Evolutionary conservation across 2,888 invertebrate genomes (phyloP).

Genomic region (Netelia melanura): DNA sequence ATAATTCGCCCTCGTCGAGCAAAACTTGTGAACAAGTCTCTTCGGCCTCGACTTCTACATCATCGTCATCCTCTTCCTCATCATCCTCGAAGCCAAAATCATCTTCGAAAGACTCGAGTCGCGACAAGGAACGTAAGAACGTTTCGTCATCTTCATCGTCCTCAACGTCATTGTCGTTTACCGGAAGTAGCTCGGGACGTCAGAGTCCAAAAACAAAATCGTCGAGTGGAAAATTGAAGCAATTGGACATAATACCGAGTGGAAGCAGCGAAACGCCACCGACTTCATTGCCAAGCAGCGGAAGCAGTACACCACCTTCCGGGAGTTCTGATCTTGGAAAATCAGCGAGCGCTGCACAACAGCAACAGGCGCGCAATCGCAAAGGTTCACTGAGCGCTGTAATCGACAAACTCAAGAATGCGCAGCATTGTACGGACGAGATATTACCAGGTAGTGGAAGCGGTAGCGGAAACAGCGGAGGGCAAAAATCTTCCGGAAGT

Average conservation of each 20-base stretch:
- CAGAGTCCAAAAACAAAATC: constrained; percentile 90
- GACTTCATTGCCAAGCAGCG: constrained; percentile 74
- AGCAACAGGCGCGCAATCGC: constrained; percentile 88
- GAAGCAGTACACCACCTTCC: constrained; percentile 85
- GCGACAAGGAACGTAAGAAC: constrained; percentile 85
- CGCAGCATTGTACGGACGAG: constrained; percentile 89
- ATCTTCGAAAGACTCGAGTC: constrained; percentile 74
- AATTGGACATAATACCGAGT: constrained; percentile 87
- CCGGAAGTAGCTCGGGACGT: constrained; percentile 86
- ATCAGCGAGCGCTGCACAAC: constrained; percentile 86
- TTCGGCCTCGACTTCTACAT: constrained; percentile 55
- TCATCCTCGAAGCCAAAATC: constrained; percentile 74
- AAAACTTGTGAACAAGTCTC: constrained; percentile 79
- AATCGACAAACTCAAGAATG: constrained; percentile 93
- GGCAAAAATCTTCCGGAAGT: constrained; percentile 77
- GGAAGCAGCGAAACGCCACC: constrained; percentile 74
- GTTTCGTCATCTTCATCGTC: constrained; percentile 74
- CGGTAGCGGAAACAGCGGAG: constrained; percentile 83
- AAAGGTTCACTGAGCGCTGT: constrained; percentile 93
- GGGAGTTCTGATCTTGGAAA: constrained; percentile 88
- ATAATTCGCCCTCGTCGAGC: constrained; percentile 86
- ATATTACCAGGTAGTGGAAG: constrained; percentile 86
- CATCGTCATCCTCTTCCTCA: constrained; percentile 73
- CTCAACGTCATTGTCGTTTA: constrained; percentile 65
- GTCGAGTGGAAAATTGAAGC: constrained; percentile 88